Evolutionary conservation across 2,888 invertebrate species (phyloP), one percentile per base, ranked within the genome.

Genomic region (Globia sparganii): DNA sequence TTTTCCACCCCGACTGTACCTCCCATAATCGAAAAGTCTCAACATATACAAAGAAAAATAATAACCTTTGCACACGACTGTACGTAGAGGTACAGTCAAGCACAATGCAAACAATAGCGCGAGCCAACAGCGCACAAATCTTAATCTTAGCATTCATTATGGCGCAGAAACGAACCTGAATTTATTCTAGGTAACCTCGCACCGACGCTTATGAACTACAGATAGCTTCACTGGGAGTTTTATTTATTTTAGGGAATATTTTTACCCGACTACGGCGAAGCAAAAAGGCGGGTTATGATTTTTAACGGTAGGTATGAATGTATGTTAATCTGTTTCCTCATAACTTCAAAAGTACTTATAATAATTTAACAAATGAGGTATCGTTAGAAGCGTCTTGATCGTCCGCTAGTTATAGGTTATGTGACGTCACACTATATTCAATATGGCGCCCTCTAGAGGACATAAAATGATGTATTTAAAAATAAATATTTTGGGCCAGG

Each of bases 61-160:
- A 85, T 61, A 85, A 72, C 73, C 84, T 77, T 58, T 74, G 73
- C 68, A 77, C 49, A 69, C 73, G 81, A 88, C 81, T 86, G 89
- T 88, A 88, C 87, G n/a, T 79, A 80, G 82, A 90, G 88, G 91
- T 91, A 90, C 89, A 85, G 87, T 85, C 86, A 86, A 88, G 90
- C 92, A 96, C 95, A 96, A 95, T 94, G 96, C 96, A 94, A 95
- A 96, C 96, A 96, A 96, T 95, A 94, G 95, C 91, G 92, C 94
- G 93, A 93, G 92, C 94, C 91, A 88, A 91, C 90, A 90, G 93
- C 92, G 93, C 93, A 95, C 96, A 95, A 96, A 96, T 96, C 96
- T 96, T 96, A 96, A 96, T 96, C 95, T 96, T 95, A 94, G 91
- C 94, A 94, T 95, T 96, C 96, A 96, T 96, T 96, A 96, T 92